Conservation (phyloP, 2,113 vertebrate genomes). For the Nansenia antarctica region DNA sequence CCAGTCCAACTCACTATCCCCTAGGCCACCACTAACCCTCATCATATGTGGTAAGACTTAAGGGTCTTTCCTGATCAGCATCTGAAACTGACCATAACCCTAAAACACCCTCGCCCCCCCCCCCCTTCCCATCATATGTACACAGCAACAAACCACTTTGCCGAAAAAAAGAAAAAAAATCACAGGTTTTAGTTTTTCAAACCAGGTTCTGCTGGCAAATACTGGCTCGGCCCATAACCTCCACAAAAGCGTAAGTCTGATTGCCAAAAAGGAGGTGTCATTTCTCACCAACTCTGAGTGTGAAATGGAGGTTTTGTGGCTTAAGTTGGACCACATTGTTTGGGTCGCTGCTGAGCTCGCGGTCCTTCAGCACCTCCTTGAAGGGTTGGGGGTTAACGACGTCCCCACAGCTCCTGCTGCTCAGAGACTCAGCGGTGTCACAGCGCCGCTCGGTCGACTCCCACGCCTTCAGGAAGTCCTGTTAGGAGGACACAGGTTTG, state of each 20-base stretch:
- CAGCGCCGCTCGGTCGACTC: conserved; percentile 70
- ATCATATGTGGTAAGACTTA: too few species aligned
- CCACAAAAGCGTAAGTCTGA: too few species aligned
- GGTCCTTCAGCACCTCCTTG: conserved; percentile 51
- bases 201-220: not conserved
- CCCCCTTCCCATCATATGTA: too few species aligned
- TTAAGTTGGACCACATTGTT: conserved; percentile 66
- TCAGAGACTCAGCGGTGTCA: conserved; percentile 59
- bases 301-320: conserved; percentile 69
- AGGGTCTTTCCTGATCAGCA: too few species aligned
- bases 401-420: conserved; percentile 63
- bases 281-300: conserved; percentile 67
- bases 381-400: conserved; percentile 52
- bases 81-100: too few species aligned
- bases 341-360: conserved; percentile 42
- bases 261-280: not conserved
- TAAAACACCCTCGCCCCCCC: too few species aligned
- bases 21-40: too few species aligned
- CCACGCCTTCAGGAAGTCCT: conserved; percentile 72
- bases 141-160: too few species aligned
- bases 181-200: not conserved
- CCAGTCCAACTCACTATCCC: too few species aligned
- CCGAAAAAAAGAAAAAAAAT: too few species aligned
- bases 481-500: not conserved
- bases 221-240: not conserved